A percentile compares a stretch with the other conserved stretches of the same genome.
Evolutionary conservation across 1,140 invertebrate genomes (phyloP).

Genomic region (Eumaeus atala): DNA sequence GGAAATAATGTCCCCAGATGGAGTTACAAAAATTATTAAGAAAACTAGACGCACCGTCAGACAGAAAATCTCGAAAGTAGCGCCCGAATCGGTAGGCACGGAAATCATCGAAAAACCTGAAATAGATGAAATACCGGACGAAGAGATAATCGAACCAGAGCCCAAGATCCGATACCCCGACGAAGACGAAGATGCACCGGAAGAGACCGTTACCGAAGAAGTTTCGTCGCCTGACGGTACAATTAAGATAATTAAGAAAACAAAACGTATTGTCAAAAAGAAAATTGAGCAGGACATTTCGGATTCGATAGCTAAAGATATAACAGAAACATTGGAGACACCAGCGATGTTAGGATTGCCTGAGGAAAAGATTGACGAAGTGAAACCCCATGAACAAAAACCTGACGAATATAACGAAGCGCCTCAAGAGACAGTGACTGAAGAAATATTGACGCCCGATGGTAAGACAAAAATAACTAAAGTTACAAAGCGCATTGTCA

Average conservation of each 20-base stretch:
- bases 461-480: conserved; percentile 6
- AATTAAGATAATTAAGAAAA: neutral
- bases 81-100: neutral
- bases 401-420: too few species aligned
- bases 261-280: conserved; percentile 28
- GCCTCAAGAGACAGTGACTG: too few species aligned
- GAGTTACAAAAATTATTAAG: conserved; percentile 1
- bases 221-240: conserved; percentile 3
- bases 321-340: too few species aligned
- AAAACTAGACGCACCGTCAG: conserved; percentile 28
- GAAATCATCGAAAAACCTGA: neutral
- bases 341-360: too few species aligned
- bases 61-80: conserved; percentile 33
- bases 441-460: too few species aligned
- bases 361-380: too few species aligned
- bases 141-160: neutral
- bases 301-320: neutral
- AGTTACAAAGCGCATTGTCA: conserved; percentile 28
- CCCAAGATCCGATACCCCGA: neutral
- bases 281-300: neutral
- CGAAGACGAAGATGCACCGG: conserved; percentile 3
- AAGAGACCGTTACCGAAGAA: conserved; percentile 29
- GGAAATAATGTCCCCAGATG: conserved; percentile 15
- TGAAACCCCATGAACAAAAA: too few species aligned
- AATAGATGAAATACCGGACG: neutral